Conservation (phyloP, 2,113 vertebrate genomes). For the Thermophis baileyi region DNA sequence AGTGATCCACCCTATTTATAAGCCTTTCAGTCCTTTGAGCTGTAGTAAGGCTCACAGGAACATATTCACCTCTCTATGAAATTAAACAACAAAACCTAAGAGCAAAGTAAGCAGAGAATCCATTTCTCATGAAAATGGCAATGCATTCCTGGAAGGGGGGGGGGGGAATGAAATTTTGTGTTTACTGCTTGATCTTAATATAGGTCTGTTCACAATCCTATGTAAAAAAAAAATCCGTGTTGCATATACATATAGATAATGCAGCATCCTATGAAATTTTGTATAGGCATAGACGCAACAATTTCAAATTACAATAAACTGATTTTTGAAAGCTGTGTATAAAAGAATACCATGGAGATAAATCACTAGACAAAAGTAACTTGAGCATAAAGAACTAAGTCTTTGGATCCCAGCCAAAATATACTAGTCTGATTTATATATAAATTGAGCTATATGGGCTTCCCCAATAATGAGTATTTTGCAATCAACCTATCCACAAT, state of each 20-base stretch:
- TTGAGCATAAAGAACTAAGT: background rate
- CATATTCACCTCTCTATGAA: background rate
- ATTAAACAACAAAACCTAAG: background rate
- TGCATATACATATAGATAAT: background rate
- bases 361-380: background rate
- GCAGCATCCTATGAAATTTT: background rate
- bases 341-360: background rate
- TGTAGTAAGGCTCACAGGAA: background rate
- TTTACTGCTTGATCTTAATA: background rate
- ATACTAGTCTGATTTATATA: background rate
- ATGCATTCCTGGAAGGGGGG: background rate
- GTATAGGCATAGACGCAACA: background rate
- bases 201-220: background rate
- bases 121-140: background rate
- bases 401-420: background rate
- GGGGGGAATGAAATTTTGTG: background rate
- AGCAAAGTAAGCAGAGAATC: background rate
- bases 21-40: background rate
- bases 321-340: background rate
- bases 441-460: background rate
- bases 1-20: background rate
- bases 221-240: background rate
- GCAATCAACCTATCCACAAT: background rate
- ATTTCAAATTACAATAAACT: background rate
- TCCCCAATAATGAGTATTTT: background rate